These are phyloP conservation scores for Apodemus speciosus DNA, from an alignment of 2,113 vertebrate species.

Conservation along the genomic window DNA sequence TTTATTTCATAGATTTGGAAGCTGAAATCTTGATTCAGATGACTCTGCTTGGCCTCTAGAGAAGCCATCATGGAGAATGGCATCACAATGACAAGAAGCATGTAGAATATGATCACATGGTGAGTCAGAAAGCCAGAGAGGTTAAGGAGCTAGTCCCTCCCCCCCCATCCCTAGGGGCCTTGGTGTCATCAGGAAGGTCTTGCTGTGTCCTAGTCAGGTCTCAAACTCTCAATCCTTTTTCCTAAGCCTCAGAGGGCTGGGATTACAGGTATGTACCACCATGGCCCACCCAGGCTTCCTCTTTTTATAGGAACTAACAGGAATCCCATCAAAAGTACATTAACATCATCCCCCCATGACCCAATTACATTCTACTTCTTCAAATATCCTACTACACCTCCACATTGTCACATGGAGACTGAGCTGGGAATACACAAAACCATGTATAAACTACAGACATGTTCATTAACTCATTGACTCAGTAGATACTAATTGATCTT, in stretches of 20 bases:
- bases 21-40: neutral
- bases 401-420: neutral
- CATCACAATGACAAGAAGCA: neutral
- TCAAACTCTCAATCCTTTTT: neutral
- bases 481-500: neutral
- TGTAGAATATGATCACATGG: neutral
- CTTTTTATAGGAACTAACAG: neutral
- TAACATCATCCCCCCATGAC: neutral
- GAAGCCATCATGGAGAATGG: neutral
- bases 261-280: neutral
- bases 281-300: neutral
- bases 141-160: neutral
- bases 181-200: neutral
- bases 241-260: neutral
- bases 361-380: neutral
- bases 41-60: neutral
- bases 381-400: neutral
- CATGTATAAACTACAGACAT: neutral
- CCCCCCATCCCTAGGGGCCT: accelerated
- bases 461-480: neutral
- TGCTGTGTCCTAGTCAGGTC: neutral
- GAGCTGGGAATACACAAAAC: neutral
- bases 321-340: neutral
- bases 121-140: neutral
- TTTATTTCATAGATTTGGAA: neutral